Base-by-base conservation (phyloP, 2,797 vertebrate genomes). In the Hozukius guyotensis region DNA sequence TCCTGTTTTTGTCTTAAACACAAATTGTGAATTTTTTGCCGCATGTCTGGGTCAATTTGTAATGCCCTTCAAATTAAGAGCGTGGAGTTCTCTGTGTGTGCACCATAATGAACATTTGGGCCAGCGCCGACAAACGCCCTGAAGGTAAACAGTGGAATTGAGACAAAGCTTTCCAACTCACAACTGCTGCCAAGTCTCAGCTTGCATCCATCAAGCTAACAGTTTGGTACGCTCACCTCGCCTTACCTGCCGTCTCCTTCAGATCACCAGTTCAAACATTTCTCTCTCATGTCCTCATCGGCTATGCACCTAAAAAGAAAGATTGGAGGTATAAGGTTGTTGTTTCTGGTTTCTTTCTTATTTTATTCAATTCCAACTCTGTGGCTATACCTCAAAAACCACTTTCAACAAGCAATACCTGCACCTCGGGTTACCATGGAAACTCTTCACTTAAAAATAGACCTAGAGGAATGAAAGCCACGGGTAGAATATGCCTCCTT, bases 391-490 rank as follows among this genome's bases (percentile, higher is more conserved):
- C 89, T 93, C 59, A 87, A 89, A 92, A 94, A 91, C 10, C 88
- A 92, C 86, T 88, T 92, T 90, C 91, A 92, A 91, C 84, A 87
- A 93, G 89, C 87, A 90, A 89, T 91, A 93, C 89, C 92, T 92
- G 87, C 88, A 90, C 89, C 85, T 68, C 56, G n/a, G 76, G 95
- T 96, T 95, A 85, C 94, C 95, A 95, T 95, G 92, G 96, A 92
- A 95, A 96, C 95, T 52, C 87, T 86, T 88, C 82, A 87, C 93
- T 93, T 95, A 94, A 96, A 95, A 95, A 95, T 95, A 96, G 93
- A 93, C 87, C 85, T 62, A 42, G 83, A 92, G 83, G 83, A 90
- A 92, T 89, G 88, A 89, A 87, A 90, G 83, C 82, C 81, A 83
- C 4, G 80, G 86, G 82, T 89, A 74, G 81, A 92, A 85, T 92